phyloP scores from a whole-genome alignment of 2,797 vertebrate species.

The Pelodytes ibericus region DNA sequence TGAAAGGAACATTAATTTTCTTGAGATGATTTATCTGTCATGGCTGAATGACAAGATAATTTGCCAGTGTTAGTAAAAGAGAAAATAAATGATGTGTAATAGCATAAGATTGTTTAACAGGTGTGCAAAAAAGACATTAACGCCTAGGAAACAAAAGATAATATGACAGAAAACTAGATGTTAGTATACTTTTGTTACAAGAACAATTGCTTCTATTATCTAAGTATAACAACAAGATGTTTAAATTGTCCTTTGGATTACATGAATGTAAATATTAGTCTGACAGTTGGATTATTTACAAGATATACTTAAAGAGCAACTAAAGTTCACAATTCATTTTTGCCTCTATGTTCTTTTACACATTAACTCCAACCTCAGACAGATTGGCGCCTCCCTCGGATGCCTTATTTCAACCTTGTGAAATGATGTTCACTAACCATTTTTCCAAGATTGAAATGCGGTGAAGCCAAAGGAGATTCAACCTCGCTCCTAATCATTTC shows the following conservation, averaged over 20 bases:
- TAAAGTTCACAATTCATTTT: too few relatives aligned
- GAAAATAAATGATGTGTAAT: slow-evolving; percentile 60
- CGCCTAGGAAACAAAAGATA: slow-evolving; percentile 30
- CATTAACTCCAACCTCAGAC: too few relatives aligned
- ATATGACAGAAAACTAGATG: slow-evolving; percentile 52
- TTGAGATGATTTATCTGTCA: slow-evolving; percentile 51
- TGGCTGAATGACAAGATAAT: slow-evolving; percentile 61
- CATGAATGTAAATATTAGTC: slow-evolving; percentile 28
- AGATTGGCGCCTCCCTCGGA: too few relatives aligned
- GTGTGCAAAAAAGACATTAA: slow-evolving; percentile 58
- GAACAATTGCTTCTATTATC: slow-evolving; percentile 17
- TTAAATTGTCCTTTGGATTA: not conserved
- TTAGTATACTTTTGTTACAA: slow-evolving; percentile 20
- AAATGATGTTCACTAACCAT: too few relatives aligned
- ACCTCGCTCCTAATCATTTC: too few relatives aligned
- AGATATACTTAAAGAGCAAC: too few relatives aligned
- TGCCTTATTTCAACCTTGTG: too few relatives aligned
- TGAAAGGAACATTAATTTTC: not conserved
- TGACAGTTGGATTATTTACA: not conserved
- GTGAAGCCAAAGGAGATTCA: too few relatives aligned
- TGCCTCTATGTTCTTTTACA: too few relatives aligned
- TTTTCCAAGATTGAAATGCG: too few relatives aligned
- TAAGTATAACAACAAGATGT: slow-evolving; percentile 8
- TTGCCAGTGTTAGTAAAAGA: slow-evolving; percentile 58
- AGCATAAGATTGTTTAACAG: slow-evolving; percentile 62